A percentile compares a stretch with the other conserved stretches of the same genome.
Conservation (phyloP, 2,113 vertebrate species). For the Alligator sinensis region DNA sequence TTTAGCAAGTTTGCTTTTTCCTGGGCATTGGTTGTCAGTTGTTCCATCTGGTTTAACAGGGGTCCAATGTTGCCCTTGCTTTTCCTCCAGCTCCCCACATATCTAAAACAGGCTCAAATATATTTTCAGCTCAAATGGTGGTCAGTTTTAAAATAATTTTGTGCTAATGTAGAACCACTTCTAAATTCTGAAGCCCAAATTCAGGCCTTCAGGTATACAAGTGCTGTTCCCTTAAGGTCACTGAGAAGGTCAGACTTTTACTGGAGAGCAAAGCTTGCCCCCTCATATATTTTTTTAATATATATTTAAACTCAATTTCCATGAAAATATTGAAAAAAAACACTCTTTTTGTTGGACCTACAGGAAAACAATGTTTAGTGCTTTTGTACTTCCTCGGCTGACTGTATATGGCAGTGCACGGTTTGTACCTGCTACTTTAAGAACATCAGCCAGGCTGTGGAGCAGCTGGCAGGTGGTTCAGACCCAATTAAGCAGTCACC, state of each 20-base stretch:
- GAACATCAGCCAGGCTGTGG: too few species aligned
- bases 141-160: neutral
- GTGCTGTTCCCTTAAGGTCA: neutral
- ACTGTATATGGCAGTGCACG: neutral
- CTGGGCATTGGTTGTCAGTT: too few species aligned
- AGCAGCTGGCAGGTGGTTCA: too few species aligned
- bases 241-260: neutral
- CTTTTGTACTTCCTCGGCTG: slow-evolving; percentile 22
- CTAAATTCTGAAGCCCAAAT: neutral
- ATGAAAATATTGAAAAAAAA: neutral
- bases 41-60: too few species aligned
- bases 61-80: too few species aligned
- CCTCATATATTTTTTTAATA: neutral
- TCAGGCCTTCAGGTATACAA: neutral
- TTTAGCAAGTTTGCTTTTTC: too few species aligned
- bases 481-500: too few species aligned
- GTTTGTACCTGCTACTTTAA: too few species aligned
- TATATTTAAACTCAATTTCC: neutral
- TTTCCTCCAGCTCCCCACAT: too few species aligned
- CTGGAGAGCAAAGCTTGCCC: neutral
- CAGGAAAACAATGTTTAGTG: neutral
- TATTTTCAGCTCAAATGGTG: too few species aligned
- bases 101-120: too few species aligned
- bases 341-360: neutral
- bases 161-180: neutral